Conservation (phyloP, 2,113 vertebrate genomes). For the Python bivittatus region DNA sequence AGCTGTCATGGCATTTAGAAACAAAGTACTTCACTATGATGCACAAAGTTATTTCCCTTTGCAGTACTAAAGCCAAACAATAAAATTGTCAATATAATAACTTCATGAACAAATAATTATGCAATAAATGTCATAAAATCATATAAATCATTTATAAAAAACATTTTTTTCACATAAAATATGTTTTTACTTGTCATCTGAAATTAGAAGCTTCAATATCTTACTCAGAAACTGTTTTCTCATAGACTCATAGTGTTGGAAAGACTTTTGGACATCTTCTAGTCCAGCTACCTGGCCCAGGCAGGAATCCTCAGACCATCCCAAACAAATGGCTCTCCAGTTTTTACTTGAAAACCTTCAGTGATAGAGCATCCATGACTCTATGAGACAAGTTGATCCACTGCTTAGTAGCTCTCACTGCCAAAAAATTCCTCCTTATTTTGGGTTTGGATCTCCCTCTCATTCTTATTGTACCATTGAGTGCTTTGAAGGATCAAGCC, state of each 20-base stretch:
- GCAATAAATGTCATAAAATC: not conserved
- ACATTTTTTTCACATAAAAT: not conserved
- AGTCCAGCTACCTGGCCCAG: not conserved
- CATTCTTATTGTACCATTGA: not conserved
- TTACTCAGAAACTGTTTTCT: not conserved
- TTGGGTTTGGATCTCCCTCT: not conserved
- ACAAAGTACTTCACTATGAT: not conserved
- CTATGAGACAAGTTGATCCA: not conserved
- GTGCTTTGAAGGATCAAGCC: not conserved
- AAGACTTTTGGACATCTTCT: not conserved
- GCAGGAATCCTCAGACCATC: not conserved
- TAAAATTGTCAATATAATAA: not conserved
- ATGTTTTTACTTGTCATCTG: not conserved
- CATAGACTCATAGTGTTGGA: not conserved
- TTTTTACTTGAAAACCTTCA: not conserved
- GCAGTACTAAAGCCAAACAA: not conserved
- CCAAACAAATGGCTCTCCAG: not conserved
- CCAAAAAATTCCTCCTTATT: not conserved
- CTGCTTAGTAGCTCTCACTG: not conserved
- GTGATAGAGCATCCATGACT: not conserved
- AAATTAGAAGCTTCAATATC: not conserved
- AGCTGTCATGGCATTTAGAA: not conserved
- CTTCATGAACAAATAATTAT: not conserved
- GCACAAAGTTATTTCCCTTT: not conserved
- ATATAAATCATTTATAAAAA: not conserved